phyloP scores from a whole-genome alignment of 2,888 invertebrate genomes.

The Cheilosia soror region DNA sequence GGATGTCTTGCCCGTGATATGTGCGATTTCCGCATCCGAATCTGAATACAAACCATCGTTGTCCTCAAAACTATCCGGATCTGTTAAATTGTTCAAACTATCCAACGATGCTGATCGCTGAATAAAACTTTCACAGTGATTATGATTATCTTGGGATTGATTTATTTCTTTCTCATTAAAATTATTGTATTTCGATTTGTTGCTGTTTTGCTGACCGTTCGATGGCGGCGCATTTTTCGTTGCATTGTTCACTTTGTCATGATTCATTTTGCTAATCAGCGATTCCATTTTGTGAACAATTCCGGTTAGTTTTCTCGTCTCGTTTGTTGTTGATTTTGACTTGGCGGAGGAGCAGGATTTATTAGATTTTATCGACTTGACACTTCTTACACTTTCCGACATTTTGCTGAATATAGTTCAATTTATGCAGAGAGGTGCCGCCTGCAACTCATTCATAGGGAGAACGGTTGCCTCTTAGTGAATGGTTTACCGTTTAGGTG shows the following conservation, averaged over 20 bases:
- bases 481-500: conserved; percentile 36
- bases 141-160: conserved; percentile 49
- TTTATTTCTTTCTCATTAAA: conserved; percentile 52
- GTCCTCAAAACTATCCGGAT: conserved; percentile 87
- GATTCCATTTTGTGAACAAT: conserved; percentile 82
- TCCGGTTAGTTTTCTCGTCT: conserved; percentile 80
- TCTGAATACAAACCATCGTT: conserved; percentile 85
- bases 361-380: conserved; percentile 70
- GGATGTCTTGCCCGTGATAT: conserved; percentile 82
- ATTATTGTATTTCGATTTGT: conserved; percentile 43
- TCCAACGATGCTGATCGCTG: conserved; percentile 86
- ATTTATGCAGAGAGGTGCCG: background rate
- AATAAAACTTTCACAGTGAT: conserved; percentile 66
- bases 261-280: conserved; percentile 80
- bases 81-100: conserved; percentile 88
- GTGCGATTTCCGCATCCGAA: conserved; percentile 88
- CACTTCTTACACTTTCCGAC: conserved; percentile 80
- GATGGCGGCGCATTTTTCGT: conserved; percentile 45
- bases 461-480: conserved; percentile 4
- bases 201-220: conserved; percentile 76
- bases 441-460: conserved; percentile 12
- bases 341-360: conserved; percentile 71
- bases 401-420: conserved; percentile 75
- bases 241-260: conserved; percentile 79
- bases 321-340: conserved; percentile 43